Conservation (phyloP, 2,888 invertebrate genomes). For the Scaptomyza flava region DNA sequence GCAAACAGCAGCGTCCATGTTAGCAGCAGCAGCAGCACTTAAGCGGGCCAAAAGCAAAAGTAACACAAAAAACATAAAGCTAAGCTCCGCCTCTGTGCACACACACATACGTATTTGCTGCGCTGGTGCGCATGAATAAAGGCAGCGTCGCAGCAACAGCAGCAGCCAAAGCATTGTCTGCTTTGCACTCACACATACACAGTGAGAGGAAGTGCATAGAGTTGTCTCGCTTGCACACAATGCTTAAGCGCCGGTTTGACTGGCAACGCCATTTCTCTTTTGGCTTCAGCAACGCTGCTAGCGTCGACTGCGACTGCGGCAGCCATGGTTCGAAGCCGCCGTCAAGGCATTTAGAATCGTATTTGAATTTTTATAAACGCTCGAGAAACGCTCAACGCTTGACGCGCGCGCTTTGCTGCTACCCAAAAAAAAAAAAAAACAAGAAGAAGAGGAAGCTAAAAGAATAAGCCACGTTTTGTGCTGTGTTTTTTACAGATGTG, state of each 20-base stretch:
- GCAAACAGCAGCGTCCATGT: constrained; percentile 55
- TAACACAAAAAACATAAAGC: constrained; percentile 30
- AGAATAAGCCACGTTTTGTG: constrained; percentile 29
- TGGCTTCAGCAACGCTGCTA: constrained; percentile 34
- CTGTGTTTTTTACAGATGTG: constrained; percentile 12
- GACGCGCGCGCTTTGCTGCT: constrained; percentile 69
- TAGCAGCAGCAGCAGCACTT: constrained; percentile 27
- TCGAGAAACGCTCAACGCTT: constrained; percentile 75
- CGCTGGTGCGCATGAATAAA: constrained; percentile 56
- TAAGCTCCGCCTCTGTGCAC: constrained; percentile 46
- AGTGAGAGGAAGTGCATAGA: constrained; percentile 42
- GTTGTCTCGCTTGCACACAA: constrained; percentile 59
- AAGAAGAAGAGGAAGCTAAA: constrained; percentile 15
- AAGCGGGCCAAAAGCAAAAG: constrained; percentile 46
- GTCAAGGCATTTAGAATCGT: constrained; percentile 76
- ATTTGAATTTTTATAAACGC: constrained; percentile 83
- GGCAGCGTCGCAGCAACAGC: constrained; percentile 33
- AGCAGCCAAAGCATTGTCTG: constrained; percentile 2
- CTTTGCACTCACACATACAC: constrained; percentile 14
- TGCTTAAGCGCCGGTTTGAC: constrained; percentile 1
- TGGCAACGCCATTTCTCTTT: constrained; percentile 65
- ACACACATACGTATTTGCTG: constrained; percentile 1
- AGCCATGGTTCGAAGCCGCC: constrained; percentile 50
- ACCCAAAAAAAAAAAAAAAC: constrained; percentile 10
- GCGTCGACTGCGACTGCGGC: constrained; percentile 42